Percentiles rank a stretch among this genome's conserved stretches.
Evolutionary conservation across 2,888 invertebrate genomes (phyloP).

Genomic region (Caenorhabditis sinica): DNA sequence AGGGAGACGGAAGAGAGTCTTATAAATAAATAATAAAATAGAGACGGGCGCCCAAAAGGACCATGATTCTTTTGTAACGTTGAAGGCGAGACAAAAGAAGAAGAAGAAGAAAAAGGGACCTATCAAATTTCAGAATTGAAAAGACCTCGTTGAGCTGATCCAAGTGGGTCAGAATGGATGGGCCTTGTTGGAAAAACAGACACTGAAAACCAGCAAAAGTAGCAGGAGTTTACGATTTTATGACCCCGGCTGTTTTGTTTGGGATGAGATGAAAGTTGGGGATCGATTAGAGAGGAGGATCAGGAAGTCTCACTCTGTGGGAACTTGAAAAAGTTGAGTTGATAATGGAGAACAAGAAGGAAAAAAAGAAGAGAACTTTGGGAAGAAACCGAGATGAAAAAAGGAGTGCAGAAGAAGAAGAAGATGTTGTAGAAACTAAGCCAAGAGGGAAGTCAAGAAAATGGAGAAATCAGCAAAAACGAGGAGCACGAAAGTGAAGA

Average conservation of each 20-base stretch:
- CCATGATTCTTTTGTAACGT: constrained; percentile 56
- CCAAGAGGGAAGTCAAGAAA: constrained; percentile 42
- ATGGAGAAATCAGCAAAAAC: constrained; percentile 56
- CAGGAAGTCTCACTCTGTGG: neutral
- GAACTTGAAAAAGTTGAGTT: constrained; percentile 28
- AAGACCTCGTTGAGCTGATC: constrained; percentile 26
- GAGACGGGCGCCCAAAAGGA: constrained; percentile 4
- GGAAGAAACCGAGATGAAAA: constrained; percentile 30
- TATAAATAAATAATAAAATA: constrained; percentile 61
- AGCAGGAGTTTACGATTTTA: constrained; percentile 27
- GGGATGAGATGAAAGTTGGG: neutral
- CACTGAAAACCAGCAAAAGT: neutral
- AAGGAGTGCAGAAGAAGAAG: neutral
- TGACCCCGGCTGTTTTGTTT: constrained; percentile 34
- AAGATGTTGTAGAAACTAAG: constrained; percentile 44
- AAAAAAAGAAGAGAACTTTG: neutral
- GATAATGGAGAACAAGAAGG: constrained; percentile 26
- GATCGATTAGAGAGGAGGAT: constrained; percentile 8
- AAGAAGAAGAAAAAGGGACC: constrained; percentile 18
- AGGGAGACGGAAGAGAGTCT: neutral
- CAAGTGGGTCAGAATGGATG: constrained; percentile 9
- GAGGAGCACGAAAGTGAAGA: constrained; percentile 30
- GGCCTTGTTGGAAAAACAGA: neutral
- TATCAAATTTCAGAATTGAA: constrained; percentile 46
- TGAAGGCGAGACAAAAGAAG: neutral